These are phyloP conservation scores for Benitochromis conjunctus DNA, from an alignment of 2,113 vertebrate species.

Conservation along the genomic window DNA sequence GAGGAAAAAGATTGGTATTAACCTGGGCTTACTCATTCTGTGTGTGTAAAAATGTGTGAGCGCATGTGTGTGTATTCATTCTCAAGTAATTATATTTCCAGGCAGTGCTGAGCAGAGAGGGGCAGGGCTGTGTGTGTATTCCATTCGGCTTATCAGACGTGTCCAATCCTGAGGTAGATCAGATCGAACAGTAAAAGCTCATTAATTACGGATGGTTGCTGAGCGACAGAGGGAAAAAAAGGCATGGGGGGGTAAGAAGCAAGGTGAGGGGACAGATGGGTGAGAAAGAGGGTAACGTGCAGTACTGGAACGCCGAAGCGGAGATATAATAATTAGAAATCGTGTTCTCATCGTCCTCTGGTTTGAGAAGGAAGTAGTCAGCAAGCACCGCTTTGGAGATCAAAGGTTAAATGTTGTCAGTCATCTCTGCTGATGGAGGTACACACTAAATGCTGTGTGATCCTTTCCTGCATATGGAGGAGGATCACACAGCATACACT, in stretches of 20 bases:
- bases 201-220: slow-evolving; percentile 72
- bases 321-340: background rate
- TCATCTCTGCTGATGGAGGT: slow-evolving; percentile 30
- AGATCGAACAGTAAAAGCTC: slow-evolving; percentile 70
- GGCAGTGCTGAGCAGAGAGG: slow-evolving; percentile 37
- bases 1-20: slow-evolving; percentile 65
- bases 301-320: background rate
- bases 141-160: slow-evolving; percentile 69
- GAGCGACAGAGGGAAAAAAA: slow-evolving; percentile 32
- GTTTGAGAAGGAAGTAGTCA: slow-evolving; percentile 27
- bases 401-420: slow-evolving; percentile 41
- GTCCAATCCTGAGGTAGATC: slow-evolving; percentile 70
- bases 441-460: background rate
- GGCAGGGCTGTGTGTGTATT: slow-evolving; percentile 59
- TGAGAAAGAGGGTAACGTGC: slow-evolving; percentile 3
- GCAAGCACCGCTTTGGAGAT: slow-evolving; percentile 15
- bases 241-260: background rate
- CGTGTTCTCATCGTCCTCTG: background rate
- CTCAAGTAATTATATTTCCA: slow-evolving; percentile 72
- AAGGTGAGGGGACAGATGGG: slow-evolving; percentile 9
- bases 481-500: background rate
- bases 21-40: slow-evolving; percentile 47
- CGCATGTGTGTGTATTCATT: slow-evolving; percentile 24
- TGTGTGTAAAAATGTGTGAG: background rate
- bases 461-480: background rate